These are phyloP conservation scores for Catharus ustulatus DNA, from an alignment of 2,797 vertebrate species.

Conservation along the genomic window DNA sequence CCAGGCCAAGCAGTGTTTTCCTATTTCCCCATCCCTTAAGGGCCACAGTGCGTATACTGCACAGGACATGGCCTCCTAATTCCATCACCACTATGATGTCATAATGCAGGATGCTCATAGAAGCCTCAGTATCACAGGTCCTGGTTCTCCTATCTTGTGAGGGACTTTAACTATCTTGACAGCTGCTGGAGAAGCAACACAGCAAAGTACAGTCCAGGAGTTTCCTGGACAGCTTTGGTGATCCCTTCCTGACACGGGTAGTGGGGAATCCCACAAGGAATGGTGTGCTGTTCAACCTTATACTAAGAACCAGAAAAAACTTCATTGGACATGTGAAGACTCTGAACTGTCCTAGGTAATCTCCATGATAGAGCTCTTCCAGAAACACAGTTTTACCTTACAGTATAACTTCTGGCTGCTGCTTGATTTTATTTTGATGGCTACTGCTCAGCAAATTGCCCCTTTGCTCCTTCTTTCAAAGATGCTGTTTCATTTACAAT, in stretches of 20 bases:
- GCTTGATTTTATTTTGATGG: neutral
- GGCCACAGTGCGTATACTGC: rapidly evolving
- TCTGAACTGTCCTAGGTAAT: neutral
- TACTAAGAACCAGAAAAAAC: neutral
- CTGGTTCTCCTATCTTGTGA: neutral
- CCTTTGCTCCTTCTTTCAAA: neutral
- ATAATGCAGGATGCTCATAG: neutral
- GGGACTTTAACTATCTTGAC: neutral
- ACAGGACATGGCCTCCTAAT: neutral
- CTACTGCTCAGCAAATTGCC: neutral
- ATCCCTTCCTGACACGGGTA: neutral
- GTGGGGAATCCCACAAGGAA: neutral
- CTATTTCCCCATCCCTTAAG: neutral
- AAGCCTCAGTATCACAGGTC: neutral
- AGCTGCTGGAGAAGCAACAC: neutral
- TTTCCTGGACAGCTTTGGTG: neutral
- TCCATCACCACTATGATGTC: neutral
- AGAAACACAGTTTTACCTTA: neutral
- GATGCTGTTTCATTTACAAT: neutral
- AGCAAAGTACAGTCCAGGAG: neutral
- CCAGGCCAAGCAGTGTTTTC: neutral
- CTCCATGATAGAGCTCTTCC: neutral
- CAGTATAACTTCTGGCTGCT: neutral
- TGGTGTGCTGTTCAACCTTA: neutral
- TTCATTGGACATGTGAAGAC: neutral